Evolutionary conservation across 2,888 invertebrate species (phyloP), one percentile per base, ranked within the genome.

Genomic region (Lydus trimaculatus): DNA sequence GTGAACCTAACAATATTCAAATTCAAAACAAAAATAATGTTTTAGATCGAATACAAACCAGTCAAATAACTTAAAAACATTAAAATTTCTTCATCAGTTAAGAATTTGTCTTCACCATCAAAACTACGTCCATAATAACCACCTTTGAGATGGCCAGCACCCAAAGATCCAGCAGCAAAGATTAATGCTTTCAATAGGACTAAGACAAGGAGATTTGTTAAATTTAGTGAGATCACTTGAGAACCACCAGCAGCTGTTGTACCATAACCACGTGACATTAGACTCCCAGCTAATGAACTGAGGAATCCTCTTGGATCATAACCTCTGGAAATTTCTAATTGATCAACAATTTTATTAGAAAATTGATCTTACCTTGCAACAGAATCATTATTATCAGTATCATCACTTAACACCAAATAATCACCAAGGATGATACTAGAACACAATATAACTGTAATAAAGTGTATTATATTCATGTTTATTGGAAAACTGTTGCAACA

Each of bases 181-280:
- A 95, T 92, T 8, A 95, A 85, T 0, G 93, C 93, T 85, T 95
- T 95, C 70, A 96, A 86, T 33, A 96, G 89, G 62, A 95, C 87
- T 66, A 95, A 87, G 70, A 95, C 91, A 60, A 95, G 87, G 72
- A 95, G 85, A 83, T 95, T 95, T 0, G 94, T 94, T 67, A 95
- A 84, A 85, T 95, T 95, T 64, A 95, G 85, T 78, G 94, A 95
- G 59, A 95, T 85, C 2, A 94, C 91, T 79, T 85, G 84, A 0
- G 84, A 84, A 25, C 79, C 79, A 28, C 78, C 78, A 0, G 78
- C 69, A 8, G 70, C 76, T 31, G 69, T 72, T 6, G 64, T 28
- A 17, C 72, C 75, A 67, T 78, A 84, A n/a, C 84, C 83, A 63
- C 83, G 74, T 0, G 83, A 80, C 81, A 85, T 81, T 58, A 85